Conservation (phyloP, 2,113 vertebrate genomes). For the Phoenicopterus ruber region DNA sequence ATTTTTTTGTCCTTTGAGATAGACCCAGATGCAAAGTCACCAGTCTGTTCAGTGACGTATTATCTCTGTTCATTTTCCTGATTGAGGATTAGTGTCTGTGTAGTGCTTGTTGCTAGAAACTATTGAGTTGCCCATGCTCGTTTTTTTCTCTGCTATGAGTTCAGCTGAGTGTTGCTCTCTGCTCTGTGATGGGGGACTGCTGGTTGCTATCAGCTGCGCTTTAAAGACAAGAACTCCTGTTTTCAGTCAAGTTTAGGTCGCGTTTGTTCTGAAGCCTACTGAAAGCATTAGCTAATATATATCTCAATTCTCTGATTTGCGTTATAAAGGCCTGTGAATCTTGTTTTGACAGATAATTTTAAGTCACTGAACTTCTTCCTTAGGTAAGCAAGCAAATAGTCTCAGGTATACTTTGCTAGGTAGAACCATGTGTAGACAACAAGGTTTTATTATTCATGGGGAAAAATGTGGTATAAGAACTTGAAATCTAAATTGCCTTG, state of each 20-base stretch:
- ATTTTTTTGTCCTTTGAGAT: background rate
- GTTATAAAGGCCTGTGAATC: background rate
- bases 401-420: background rate
- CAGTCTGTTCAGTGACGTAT: background rate
- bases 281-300: background rate
- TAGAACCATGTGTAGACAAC: background rate
- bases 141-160: background rate
- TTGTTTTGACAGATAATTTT: background rate
- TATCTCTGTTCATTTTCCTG: background rate
- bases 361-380: background rate
- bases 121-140: rapidly evolving
- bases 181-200: background rate
- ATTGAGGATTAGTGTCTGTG: background rate
- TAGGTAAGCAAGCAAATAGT: background rate
- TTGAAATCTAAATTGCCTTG: background rate
- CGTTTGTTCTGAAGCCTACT: background rate
- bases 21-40: background rate
- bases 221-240: background rate
- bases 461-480: background rate
- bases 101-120: background rate
- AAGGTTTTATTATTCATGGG: background rate
- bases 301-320: background rate
- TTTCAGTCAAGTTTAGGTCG: background rate
- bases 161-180: background rate
- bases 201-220: background rate